Percentiles rank a stretch among this genome's conserved stretches.
Evolutionary conservation across 2,888 invertebrate genomes (phyloP).

Genomic region (Petrolisthes cinctipes): DNA sequence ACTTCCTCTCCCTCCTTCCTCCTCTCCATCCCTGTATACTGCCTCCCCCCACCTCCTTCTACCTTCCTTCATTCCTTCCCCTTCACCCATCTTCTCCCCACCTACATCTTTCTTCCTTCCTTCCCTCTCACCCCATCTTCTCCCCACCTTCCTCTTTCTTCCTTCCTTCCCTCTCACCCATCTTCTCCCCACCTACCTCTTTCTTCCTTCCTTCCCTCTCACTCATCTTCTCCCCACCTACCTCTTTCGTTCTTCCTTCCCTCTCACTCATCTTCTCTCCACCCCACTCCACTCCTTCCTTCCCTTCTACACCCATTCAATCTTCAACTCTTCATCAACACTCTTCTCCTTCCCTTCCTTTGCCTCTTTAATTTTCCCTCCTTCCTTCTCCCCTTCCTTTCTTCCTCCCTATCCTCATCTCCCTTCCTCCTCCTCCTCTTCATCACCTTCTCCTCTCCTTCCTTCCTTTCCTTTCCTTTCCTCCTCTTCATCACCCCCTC

Average conservation of each 20-base stretch:
- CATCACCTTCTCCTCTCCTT: background rate
- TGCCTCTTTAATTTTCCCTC: background rate
- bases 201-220: background rate
- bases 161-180: no score
- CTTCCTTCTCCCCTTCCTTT: background rate
- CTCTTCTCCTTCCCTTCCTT: background rate
- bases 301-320: background rate
- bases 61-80: background rate
- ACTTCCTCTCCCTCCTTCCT: constrained; percentile 12
- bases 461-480: background rate
- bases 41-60: background rate
- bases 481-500: background rate
- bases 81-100: background rate
- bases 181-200: background rate
- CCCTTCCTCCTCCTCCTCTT: background rate
- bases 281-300: background rate
- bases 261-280: background rate
- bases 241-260: background rate
- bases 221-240: background rate
- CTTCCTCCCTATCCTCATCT: background rate
- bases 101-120: background rate
- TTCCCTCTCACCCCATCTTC: background rate
- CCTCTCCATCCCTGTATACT: constrained; percentile 2
- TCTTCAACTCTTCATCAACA: background rate
- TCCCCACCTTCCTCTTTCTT: no score